phyloP scores from a whole-genome alignment of 2,888 invertebrate genomes.

The Chouioia cunea region DNA sequence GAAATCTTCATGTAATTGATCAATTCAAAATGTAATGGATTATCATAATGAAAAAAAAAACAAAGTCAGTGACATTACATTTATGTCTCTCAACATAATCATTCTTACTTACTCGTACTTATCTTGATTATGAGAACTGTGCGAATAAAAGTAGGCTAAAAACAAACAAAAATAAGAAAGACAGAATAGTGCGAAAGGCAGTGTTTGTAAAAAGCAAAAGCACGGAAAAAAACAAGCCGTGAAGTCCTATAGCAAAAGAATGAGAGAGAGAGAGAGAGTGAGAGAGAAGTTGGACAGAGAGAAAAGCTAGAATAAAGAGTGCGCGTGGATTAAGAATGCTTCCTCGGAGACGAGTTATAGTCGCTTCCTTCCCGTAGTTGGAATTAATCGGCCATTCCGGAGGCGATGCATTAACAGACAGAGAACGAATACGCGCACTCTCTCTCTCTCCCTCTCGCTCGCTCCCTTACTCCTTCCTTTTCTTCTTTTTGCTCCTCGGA shows the following conservation, averaged over 20 bases:
- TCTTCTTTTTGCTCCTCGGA: constrained; percentile 12
- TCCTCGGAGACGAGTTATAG: constrained; percentile 68
- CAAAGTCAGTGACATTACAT: too few species aligned
- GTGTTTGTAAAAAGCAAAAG: constrained; percentile 21
- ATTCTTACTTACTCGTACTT: constrained; percentile 13
- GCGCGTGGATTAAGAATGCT: constrained; percentile 67
- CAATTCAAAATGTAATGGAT: too few species aligned
- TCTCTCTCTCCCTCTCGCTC: constrained; percentile 26
- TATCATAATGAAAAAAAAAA: too few species aligned
- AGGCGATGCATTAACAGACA: constrained; percentile 66
- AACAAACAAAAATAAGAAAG: constrained; percentile 42
- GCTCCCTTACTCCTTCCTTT: not conserved
- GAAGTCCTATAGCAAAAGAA: constrained; percentile 14
- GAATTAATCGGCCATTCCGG: constrained; percentile 67
- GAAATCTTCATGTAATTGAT: too few species aligned
- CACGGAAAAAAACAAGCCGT: constrained; percentile 22
- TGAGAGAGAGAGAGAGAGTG: constrained; percentile 40
- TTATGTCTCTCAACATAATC: too few species aligned
- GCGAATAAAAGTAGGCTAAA: constrained; percentile 32
- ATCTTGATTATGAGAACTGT: constrained; percentile 28
- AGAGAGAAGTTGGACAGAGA: constrained; percentile 40
- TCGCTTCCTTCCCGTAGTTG: constrained; percentile 67
- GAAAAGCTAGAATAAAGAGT: constrained; percentile 63
- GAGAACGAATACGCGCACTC: constrained; percentile 52
- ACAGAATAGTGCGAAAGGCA: not conserved